Conservation (phyloP, 2,888 invertebrate genomes). For the Melinaea menophilus region DNA sequence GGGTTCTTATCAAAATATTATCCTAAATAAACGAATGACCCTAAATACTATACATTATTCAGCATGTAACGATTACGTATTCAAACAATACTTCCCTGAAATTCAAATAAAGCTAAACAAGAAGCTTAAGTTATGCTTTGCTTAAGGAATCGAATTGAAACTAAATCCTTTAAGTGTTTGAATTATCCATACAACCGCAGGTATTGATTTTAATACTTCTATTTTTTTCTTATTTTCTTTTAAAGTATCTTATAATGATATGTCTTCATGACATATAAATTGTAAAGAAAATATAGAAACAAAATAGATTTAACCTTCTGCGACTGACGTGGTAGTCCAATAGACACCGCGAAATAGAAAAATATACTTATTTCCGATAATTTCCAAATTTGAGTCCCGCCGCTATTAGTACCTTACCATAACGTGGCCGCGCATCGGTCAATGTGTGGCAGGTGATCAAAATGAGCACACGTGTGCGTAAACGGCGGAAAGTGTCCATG, state of each 20-base stretch:
- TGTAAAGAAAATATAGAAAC: background rate
- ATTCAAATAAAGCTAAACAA: conserved; percentile 35
- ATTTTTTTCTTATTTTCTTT: no score
- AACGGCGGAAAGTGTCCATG: no score
- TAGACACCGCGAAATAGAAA: no score
- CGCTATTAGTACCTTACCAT: no score
- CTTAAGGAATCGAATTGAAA: conserved; percentile 8
- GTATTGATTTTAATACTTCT: background rate
- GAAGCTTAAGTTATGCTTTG: conserved; percentile 29
- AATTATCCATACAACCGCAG: background rate
- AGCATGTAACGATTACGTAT: conserved; percentile 47
- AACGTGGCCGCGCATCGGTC: no score
- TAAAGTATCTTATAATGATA: no score
- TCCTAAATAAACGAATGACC: conserved; percentile 62
- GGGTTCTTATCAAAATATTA: conserved; percentile 58
- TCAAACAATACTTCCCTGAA: conserved; percentile 43
- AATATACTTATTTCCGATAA: no score
- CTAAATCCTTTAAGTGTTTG: background rate
- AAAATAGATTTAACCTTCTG: background rate
- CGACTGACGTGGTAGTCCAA: no score
- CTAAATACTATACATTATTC: conserved; percentile 60
- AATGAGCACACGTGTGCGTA: no score
- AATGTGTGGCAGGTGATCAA: no score
- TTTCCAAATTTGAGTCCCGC: no score
- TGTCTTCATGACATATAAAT: no score